Conservation (phyloP, 2,113 vertebrate genomes). For the Ceyx cyanopectus region DNA sequence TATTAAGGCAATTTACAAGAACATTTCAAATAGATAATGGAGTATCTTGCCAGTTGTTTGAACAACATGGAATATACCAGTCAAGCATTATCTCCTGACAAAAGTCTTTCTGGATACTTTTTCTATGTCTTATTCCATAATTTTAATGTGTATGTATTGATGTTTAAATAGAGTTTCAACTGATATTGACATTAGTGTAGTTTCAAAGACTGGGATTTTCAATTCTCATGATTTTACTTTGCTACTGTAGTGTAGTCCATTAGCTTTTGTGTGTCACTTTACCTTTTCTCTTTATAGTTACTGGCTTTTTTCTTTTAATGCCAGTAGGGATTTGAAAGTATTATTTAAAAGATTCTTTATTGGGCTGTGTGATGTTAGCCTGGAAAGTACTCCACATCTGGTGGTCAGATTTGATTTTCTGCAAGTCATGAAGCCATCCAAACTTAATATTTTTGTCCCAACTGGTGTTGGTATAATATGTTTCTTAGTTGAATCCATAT, state of each 20-base stretch:
- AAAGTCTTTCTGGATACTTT: neutral
- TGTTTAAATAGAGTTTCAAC: neutral
- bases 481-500: neutral
- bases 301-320: slow-evolving; percentile 6
- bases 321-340: neutral
- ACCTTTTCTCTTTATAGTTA: neutral
- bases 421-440: slow-evolving; percentile 4
- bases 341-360: neutral
- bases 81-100: neutral
- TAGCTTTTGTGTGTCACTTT: neutral
- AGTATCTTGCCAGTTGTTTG: neutral
- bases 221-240: neutral
- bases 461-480: neutral
- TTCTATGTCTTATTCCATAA: neutral
- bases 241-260: neutral
- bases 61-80: neutral
- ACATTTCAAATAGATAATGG: neutral
- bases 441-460: slow-evolving; percentile 29
- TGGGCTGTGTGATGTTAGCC: neutral
- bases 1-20: neutral
- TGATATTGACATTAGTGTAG: neutral
- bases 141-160: neutral
- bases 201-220: neutral
- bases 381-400: neutral
- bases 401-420: neutral